Evolutionary conservation across 2,113 vertebrate species (phyloP).

Genomic region (Anoplopoma fimbria): DNA sequence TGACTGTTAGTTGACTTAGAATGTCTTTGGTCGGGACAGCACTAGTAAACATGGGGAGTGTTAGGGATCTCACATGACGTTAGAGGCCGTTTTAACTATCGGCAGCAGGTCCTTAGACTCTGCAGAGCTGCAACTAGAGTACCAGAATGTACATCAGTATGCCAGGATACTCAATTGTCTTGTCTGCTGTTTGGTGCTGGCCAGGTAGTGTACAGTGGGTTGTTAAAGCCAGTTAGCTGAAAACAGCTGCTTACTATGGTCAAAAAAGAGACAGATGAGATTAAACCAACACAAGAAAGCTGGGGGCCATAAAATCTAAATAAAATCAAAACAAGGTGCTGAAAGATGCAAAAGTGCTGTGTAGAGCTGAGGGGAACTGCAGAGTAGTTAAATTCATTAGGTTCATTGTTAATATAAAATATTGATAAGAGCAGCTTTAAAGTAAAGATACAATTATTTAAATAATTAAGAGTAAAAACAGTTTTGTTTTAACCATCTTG

Average conservation of each 20-base stretch:
- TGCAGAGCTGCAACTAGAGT: neutral
- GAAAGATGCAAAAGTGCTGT: neutral
- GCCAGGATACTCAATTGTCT: neutral
- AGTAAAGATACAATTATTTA: neutral
- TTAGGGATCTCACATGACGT: neutral
- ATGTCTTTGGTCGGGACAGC: neutral
- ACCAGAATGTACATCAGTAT: neutral
- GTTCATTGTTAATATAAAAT: neutral
- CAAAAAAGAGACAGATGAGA: neutral
- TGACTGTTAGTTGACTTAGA: neutral
- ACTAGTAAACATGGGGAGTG: neutral
- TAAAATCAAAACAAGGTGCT: neutral
- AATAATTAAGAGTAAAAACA: neutral
- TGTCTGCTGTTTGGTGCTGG: neutral
- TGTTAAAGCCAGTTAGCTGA: neutral
- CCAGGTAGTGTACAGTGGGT: neutral
- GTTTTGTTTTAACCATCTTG: neutral
- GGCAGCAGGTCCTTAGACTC: neutral
- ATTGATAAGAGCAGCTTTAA: neutral
- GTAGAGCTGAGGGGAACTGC: neutral
- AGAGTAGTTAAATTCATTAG: neutral
- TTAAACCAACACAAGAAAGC: neutral
- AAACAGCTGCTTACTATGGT: neutral
- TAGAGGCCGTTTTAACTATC: neutral
- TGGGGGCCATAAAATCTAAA: neutral